Conservation (phyloP, 2,888 invertebrate genomes). For the Xestoiulus laeticollis region DNA sequence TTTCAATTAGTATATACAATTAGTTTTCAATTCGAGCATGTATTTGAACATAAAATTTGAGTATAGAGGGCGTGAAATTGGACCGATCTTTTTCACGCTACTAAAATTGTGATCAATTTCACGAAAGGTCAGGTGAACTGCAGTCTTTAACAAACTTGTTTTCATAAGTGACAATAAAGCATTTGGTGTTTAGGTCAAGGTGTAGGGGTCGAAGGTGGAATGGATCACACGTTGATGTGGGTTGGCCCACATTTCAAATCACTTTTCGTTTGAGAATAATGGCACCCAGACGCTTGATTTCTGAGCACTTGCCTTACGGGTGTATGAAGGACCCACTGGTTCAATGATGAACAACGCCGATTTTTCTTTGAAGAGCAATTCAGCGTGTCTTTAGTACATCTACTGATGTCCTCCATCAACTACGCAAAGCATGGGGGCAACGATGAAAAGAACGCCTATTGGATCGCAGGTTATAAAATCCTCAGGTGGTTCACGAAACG, state of each 20-base stretch:
- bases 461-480: background rate
- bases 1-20: too few species aligned
- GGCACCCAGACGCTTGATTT: background rate
- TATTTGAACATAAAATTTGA: too few species aligned
- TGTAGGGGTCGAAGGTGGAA: background rate
- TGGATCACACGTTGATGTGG: background rate
- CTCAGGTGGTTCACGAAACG: background rate
- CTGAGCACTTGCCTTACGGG: background rate
- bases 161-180: background rate
- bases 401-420: constrained; percentile 26
- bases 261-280: background rate
- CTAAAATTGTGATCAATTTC: background rate
- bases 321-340: background rate
- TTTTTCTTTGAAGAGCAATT: background rate
- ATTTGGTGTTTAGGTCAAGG: background rate
- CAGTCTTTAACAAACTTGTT: background rate
- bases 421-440: background rate
- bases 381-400: background rate
- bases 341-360: constrained; percentile 16
- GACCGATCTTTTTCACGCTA: background rate
- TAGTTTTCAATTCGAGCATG: too few species aligned
- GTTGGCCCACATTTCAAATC: background rate
- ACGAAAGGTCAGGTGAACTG: background rate
- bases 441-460: background rate
- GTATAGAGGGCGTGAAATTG: background rate